Percentiles rank a stretch among this genome's conserved stretches.
These are phyloP conservation scores for Spinibarbus caldwelli DNA, from an alignment of 2,797 vertebrate genomes.

Conservation along the genomic window DNA sequence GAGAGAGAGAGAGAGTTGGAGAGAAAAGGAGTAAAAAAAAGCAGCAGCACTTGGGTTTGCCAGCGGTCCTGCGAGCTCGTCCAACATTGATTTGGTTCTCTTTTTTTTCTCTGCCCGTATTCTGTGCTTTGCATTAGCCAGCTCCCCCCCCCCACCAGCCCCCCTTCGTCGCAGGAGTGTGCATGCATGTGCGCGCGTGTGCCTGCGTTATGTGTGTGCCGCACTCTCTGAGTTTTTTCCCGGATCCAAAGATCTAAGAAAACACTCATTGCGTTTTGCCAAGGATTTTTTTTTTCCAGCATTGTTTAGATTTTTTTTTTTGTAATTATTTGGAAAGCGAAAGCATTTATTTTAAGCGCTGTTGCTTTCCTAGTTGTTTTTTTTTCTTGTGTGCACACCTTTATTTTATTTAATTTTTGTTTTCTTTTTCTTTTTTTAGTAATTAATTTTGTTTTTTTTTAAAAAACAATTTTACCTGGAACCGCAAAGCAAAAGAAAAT, in stretches of 20 bases:
- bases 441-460: slow-evolving; percentile 28
- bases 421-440: slow-evolving; percentile 43
- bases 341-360: slow-evolving; percentile 69
- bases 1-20: slow-evolving; percentile 78
- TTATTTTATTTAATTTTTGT: slow-evolving; percentile 57
- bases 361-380: slow-evolving; percentile 56
- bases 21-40: slow-evolving; percentile 87
- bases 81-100: slow-evolving; percentile 87
- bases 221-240: slow-evolving; percentile 70
- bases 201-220: slow-evolving; percentile 57
- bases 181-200: slow-evolving; percentile 62
- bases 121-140: slow-evolving; percentile 82
- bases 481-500: slow-evolving; percentile 63
- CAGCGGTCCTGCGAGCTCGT: slow-evolving; percentile 84
- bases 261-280: slow-evolving; percentile 86
- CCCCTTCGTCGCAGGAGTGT: slow-evolving; percentile 62
- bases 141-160: slow-evolving; percentile 62
- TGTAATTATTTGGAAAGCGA: slow-evolving; percentile 61
- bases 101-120: slow-evolving; percentile 74
- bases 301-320: slow-evolving; percentile 56
- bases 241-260: slow-evolving; percentile 87
- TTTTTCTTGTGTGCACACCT: slow-evolving; percentile 49
- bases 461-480: slow-evolving; percentile 56
- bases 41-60: slow-evolving; percentile 83
- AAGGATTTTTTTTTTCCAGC: slow-evolving; percentile 78